Evolutionary conservation across 2,113 vertebrate species (phyloP).

Genomic region (Antechinus stuartii): DNA sequence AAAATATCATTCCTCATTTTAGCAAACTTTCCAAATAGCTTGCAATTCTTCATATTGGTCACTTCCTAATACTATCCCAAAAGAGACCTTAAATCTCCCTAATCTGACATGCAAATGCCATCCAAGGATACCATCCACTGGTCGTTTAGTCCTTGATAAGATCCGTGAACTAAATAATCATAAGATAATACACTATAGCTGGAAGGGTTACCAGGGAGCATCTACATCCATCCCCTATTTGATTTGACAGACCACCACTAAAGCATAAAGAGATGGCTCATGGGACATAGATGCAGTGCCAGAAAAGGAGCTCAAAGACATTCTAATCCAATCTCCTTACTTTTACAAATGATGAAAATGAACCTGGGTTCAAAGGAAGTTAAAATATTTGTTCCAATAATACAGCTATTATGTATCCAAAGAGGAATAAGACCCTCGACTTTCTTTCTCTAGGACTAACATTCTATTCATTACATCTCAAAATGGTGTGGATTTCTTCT

Average conservation of each 20-base stretch:
- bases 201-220: background rate
- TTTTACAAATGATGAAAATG: background rate
- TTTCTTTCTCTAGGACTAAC: background rate
- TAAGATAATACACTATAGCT: background rate
- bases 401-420: background rate
- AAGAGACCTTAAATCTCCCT: background rate
- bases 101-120: background rate
- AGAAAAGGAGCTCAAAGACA: background rate
- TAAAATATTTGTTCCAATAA: background rate
- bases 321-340: background rate
- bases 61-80: background rate
- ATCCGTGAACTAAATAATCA: background rate
- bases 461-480: background rate
- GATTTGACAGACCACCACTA: background rate
- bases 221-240: background rate
- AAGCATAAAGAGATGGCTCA: background rate
- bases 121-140: background rate
- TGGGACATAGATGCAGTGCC: background rate
- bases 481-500: background rate
- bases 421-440: background rate
- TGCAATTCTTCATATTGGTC: background rate
- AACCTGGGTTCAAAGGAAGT: background rate
- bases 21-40: background rate
- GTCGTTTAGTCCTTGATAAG: background rate
- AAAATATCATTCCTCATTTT: background rate